Evolutionary conservation across 2,113 vertebrate genomes (phyloP), one percentile per base, ranked within the genome.

Genomic region (Fukomys damarensis): DNA sequence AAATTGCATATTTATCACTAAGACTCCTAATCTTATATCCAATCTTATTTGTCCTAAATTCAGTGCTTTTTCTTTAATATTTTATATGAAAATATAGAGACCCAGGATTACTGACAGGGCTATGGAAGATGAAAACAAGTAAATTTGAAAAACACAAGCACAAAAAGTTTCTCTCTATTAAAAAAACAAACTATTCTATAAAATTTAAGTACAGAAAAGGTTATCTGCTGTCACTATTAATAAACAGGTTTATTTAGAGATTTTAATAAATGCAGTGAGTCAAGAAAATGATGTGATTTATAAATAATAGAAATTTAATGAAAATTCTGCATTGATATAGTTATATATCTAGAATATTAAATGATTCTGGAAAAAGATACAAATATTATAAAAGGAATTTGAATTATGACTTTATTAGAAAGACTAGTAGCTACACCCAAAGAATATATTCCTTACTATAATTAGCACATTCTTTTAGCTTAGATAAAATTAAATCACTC

Each of bases 401-500:
- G 22, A 96, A 63, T 86, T 63, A 77, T 89, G 92, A 19, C 58
- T 89, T 32, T 49, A 77, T 54, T 72, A 96, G 26, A 88, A 85
- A 85, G n/a, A 85, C 7, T 74, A 88, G 61, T 90, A 66, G 61
- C 56, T 88, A 77, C 3, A 91, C 3, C 11, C 5, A 59, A 93
- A 89, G 7, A 68, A 35, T 87, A 61, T 38, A 85, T 90, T 92
- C 35, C 46, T 84, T 70, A 43, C 35, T 86, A 81, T 87, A 66
- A 30, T 82, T 85, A 92, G 56, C 38, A 72, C 2, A n/a, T 76
- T 85, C 26, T 58, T 79, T 86, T 46, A 41, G 83, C 95, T 91
- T 88, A 86, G 38, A 49, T 59, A 86, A 90, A 94, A 93, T 83
- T 56, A 93, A 74, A 80, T 90, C 43, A 81, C 32, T 83, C 19